phyloP scores from a whole-genome alignment of 1,140 invertebrate genomes.

The Pygmarrhopalites habei region DNA sequence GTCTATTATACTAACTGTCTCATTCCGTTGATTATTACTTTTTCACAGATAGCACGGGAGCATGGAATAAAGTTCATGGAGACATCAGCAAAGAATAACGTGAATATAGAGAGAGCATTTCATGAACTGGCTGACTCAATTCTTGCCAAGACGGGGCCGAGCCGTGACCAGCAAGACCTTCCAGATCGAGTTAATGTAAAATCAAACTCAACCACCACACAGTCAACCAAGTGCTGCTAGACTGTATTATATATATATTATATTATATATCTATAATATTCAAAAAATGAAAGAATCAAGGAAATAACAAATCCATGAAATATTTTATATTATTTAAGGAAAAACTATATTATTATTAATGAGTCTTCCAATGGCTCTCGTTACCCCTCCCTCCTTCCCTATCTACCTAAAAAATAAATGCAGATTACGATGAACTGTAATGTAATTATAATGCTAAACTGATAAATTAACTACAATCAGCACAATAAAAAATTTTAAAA shows the following conservation, averaged over 20 bases:
- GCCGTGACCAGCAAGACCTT: constrained; percentile 51
- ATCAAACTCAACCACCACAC: not conserved
- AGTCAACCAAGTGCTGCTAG: constrained; percentile 8
- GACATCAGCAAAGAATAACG: constrained; percentile 95
- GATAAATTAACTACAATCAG: constrained; percentile 12
- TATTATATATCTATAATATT: constrained; percentile 7
- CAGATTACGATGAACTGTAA: no score
- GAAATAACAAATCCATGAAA: no score
- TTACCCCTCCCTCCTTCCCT: not conserved
- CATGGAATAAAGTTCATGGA: constrained; percentile 97
- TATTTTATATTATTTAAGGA: no score
- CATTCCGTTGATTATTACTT: no score
- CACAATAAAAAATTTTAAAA: no score
- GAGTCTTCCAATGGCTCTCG: constrained; percentile 9
- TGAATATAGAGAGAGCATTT: constrained; percentile 96
- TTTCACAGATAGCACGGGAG: constrained; percentile 81
- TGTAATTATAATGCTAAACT: not conserved
- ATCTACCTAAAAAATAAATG: no score
- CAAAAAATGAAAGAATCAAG: not conserved
- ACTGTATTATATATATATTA: constrained; percentile 11
- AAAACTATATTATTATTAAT: no score
- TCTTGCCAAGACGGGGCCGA: constrained; percentile 63
- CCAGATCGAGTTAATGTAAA: constrained; percentile 51
- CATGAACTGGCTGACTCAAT: constrained; percentile 95
- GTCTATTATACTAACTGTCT: not conserved